Evolutionary conservation across 2,113 vertebrate genomes (phyloP), one percentile per base, ranked within the genome.

Genomic region (Pseudopipra pipra): DNA sequence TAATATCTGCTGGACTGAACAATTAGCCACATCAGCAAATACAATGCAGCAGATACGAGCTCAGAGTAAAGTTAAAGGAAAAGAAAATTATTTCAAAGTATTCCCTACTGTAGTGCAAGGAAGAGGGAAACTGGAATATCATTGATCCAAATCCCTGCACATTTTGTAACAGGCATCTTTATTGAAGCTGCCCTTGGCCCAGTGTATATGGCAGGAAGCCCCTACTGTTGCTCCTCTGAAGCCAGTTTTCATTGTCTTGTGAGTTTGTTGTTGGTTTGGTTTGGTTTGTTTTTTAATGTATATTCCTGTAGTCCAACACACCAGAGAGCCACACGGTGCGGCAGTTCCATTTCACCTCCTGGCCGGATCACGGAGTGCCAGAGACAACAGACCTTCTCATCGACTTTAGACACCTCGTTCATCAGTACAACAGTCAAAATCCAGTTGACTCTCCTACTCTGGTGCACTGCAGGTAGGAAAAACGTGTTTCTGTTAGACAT

Each of bases 281-380:
- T 52, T 63, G 20, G 6, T 43, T 93, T 18, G 54, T 20, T 47
- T 46, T 73, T 12, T 4, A 17, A 72, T 61, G 43, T 58, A 24
- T 59, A 15, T 55, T 94, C 27, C 49, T 95, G 18, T 93, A 99
- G 99, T 90, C 97, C 20, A 98, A 98, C 96, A 99, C 98, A 14
- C 94, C 98, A 2, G 99, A 99, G 95, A 98, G 97, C 51, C 99
- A 98, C 56, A 90, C 96, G 0, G 96, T 99, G 67, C 98, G 99
- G 20, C 99, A 99, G n/a, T 99, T 99, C 97, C 99, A 99, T 93
- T 99, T 99, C 96, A 99, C 99, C 19, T 99, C 99, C 65, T 99
- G 99, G 99, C 99, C 99, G 0, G 99, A 99, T 96, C 99, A 99
- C 0, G 99, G 99, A 0, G 99, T 99, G 37, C 99, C 99, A 0